phyloP scores from a whole-genome alignment of 1,140 invertebrate species.

The Frieseomelitta varia region DNA sequence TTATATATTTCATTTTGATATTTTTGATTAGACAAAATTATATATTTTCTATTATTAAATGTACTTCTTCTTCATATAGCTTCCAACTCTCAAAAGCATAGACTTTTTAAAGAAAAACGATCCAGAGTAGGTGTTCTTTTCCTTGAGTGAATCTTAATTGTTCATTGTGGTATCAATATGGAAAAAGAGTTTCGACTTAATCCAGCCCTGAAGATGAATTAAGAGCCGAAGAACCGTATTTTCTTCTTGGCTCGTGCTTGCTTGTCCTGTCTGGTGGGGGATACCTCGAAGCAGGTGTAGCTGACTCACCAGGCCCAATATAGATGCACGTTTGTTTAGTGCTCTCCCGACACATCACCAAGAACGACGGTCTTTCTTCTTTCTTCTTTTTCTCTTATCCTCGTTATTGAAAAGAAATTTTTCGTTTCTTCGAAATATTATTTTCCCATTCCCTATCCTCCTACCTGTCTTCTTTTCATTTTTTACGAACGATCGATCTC shows the following conservation, averaged over 20 bases:
- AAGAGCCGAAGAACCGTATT: conserved; percentile 71
- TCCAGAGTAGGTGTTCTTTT: not conserved
- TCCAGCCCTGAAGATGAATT: conserved; percentile 67
- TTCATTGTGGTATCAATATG: not conserved
- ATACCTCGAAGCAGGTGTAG: conserved; percentile 76
- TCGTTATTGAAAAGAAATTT: conserved; percentile 36
- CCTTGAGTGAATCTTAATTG: not conserved
- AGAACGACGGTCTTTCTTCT: conserved; percentile 67
- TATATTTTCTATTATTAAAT: not conserved
- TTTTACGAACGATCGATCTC: not conserved
- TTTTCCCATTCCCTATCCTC: not conserved
- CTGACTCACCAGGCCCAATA: conserved; percentile 78
- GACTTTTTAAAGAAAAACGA: not conserved
- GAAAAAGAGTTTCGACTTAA: conserved; percentile 26
- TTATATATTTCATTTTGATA: not conserved
- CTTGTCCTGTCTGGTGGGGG: conserved; percentile 56
- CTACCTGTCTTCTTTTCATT: not conserved
- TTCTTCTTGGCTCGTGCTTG: conserved; percentile 77
- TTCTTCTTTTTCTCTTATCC: conserved; percentile 40
- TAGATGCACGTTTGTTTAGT: conserved; percentile 77
- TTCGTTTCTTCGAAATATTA: not conserved
- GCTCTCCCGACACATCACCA: conserved; percentile 75
- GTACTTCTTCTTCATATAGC: not conserved
- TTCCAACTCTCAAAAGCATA: not conserved
- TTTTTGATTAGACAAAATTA: not conserved